Evolutionary conservation across 2,113 vertebrate genomes (phyloP).

Genomic region (pig (Sus scrofa)): DNA sequence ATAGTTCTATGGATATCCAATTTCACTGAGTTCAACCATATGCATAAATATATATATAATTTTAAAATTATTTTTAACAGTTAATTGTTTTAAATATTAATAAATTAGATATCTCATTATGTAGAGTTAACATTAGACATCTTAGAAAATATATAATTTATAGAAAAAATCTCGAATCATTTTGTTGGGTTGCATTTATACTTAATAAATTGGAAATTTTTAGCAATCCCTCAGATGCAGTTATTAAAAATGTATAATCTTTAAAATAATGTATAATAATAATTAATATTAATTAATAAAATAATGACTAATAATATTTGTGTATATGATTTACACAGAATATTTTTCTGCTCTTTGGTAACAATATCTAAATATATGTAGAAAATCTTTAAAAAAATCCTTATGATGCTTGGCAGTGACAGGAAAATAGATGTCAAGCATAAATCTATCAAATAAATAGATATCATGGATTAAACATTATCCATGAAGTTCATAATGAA

Average conservation of each 20-base stretch:
- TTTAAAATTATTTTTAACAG: background rate
- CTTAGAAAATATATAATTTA: background rate
- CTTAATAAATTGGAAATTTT: background rate
- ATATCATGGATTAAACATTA: background rate
- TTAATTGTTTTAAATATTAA: background rate
- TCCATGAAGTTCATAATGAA: too few species aligned
- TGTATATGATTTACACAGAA: background rate
- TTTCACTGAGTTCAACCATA: background rate
- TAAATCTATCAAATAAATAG: conserved; percentile 57
- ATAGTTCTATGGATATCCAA: background rate
- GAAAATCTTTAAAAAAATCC: background rate
- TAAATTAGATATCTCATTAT: background rate
- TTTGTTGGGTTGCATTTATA: background rate
- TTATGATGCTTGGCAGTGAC: background rate
- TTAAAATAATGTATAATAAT: background rate
- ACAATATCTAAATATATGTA: background rate
- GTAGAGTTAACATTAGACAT: background rate
- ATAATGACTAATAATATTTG: background rate
- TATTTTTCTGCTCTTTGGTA: background rate
- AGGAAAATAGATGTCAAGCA: background rate
- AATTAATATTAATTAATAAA: background rate
- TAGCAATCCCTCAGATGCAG: accelerated
- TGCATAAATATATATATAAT: background rate
- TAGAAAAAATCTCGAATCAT: background rate
- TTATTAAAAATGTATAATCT: background rate